A percentile compares a stretch with the other conserved stretches of the same genome.
phyloP scores from a whole-genome alignment of 2,888 invertebrate genomes.

The Chelonus formosanus region DNA sequence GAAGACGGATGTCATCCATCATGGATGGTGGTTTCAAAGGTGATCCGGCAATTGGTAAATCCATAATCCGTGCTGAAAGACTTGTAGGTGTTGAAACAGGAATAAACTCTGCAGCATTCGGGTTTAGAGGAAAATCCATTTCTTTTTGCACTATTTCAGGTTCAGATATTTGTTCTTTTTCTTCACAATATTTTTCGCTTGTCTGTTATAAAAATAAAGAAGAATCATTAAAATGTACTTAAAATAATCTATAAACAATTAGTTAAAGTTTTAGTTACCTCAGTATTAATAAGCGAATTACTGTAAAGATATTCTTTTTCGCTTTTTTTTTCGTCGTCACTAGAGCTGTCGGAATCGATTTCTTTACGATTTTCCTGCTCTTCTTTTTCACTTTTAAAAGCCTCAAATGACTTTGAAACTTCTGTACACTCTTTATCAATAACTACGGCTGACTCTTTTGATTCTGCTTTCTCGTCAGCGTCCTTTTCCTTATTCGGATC shows the following conservation, averaged over 20 bases:
- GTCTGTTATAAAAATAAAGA: too few species aligned
- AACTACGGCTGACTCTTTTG: slow-evolving; percentile 12
- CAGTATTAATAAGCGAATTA: slow-evolving; percentile 49
- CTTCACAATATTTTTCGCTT: too few species aligned
- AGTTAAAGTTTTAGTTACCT: slow-evolving; percentile 41
- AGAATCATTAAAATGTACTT: too few species aligned
- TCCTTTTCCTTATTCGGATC: slow-evolving; percentile 72
- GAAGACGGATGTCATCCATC: slow-evolving; percentile 71
- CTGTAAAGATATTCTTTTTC: slow-evolving; percentile 34
- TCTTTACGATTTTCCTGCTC: slow-evolving; percentile 29
- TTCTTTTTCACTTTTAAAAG: slow-evolving; percentile 34
- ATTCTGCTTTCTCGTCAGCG: neutral
- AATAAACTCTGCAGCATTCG: slow-evolving; percentile 86
- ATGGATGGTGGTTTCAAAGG: slow-evolving; percentile 73
- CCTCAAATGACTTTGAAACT: slow-evolving; percentile 18
- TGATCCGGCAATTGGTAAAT: slow-evolving; percentile 67
- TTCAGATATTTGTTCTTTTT: too few species aligned
- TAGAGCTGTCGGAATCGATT: slow-evolving; percentile 32
- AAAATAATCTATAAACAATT: too few species aligned
- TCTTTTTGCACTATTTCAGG: slow-evolving; percentile 64
- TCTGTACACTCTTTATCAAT: neutral
- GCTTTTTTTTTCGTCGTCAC: slow-evolving; percentile 33
- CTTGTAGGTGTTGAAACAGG: slow-evolving; percentile 72
- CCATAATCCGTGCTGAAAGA: slow-evolving; percentile 62
- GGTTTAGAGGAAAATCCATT: slow-evolving; percentile 81